phyloP scores from a whole-genome alignment of 2,888 invertebrate species.

The Leucophenga maculata region DNA sequence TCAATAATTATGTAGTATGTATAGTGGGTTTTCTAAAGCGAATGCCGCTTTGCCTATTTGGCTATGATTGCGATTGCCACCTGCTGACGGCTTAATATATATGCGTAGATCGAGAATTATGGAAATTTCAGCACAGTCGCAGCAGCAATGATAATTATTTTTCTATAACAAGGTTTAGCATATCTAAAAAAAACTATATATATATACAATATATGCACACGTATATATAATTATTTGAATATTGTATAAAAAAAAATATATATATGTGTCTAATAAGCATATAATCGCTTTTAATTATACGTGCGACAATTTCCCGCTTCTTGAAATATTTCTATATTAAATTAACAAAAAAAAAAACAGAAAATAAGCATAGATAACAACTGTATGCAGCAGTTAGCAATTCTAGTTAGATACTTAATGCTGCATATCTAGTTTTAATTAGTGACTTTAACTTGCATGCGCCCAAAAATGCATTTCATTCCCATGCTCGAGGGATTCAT shows the following conservation, averaged over 20 bases:
- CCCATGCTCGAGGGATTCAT: slow-evolving; percentile 21
- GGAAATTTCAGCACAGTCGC: background rate
- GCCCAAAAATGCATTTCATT: background rate
- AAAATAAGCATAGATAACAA: background rate
- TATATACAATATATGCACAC: no score
- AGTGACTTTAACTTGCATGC: background rate
- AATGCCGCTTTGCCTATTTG: background rate
- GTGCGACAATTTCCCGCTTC: slow-evolving; percentile 5
- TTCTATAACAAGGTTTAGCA: slow-evolving; percentile 17
- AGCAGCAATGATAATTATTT: slow-evolving; percentile 9
- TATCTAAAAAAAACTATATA: background rate
- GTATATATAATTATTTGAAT: no score
- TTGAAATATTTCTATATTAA: background rate
- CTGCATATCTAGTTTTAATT: no score
- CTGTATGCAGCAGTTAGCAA: background rate
- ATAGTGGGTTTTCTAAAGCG: background rate
- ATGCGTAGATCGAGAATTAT: slow-evolving; percentile 33
- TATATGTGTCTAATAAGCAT: background rate
- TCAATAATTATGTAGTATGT: no score
- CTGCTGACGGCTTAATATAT: slow-evolving; percentile 36
- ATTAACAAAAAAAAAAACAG: background rate
- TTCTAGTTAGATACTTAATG: no score
- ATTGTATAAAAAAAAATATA: background rate
- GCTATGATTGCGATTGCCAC: slow-evolving; percentile 26
- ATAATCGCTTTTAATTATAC: background rate